These are phyloP conservation scores for Sebastiscus albofasciatus DNA, from an alignment of 2,797 vertebrate genomes.

Conservation along the genomic window DNA sequence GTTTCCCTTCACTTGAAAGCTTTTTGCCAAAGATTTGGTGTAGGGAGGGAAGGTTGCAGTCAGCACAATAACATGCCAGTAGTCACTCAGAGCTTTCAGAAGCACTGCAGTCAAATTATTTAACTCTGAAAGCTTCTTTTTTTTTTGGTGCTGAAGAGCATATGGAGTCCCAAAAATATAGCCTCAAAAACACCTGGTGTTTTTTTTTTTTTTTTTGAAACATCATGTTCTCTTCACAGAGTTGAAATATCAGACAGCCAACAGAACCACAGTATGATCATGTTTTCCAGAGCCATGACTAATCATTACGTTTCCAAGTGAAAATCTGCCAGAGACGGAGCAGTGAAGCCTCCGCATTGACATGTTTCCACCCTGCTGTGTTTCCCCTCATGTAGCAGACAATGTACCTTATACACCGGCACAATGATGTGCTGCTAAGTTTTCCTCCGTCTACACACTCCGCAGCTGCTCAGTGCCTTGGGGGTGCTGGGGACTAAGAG, in stretches of 20 bases:
- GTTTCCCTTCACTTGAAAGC: constrained; percentile 4
- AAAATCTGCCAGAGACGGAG: constrained; percentile 25
- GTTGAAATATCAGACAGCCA: constrained; percentile 27
- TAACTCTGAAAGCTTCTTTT: background rate
- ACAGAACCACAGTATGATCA: constrained; percentile 26
- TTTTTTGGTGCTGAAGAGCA: background rate
- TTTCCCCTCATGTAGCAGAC: constrained; percentile 43
- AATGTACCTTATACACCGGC: constrained; percentile 19
- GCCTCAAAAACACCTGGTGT: background rate
- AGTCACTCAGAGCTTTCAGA: background rate
- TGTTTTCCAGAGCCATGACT: constrained; percentile 31
- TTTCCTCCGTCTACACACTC: constrained; percentile 17
- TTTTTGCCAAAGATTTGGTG: constrained; percentile 16
- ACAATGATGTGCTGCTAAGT: constrained; percentile 35
- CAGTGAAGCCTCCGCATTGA: background rate
- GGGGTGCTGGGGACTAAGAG: constrained; percentile 1
- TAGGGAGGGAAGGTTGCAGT: background rate
- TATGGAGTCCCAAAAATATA: background rate
- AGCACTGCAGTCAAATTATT: background rate
- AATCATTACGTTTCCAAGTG: constrained; percentile 20
- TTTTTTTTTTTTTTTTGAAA: background rate
- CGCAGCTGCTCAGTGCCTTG: constrained; percentile 30
- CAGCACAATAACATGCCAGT: constrained; percentile 7
- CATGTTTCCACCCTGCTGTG: constrained; percentile 35
- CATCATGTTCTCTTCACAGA: background rate